Conservation (phyloP, 2,113 vertebrate genomes). For the Azemiops feae region DNA sequence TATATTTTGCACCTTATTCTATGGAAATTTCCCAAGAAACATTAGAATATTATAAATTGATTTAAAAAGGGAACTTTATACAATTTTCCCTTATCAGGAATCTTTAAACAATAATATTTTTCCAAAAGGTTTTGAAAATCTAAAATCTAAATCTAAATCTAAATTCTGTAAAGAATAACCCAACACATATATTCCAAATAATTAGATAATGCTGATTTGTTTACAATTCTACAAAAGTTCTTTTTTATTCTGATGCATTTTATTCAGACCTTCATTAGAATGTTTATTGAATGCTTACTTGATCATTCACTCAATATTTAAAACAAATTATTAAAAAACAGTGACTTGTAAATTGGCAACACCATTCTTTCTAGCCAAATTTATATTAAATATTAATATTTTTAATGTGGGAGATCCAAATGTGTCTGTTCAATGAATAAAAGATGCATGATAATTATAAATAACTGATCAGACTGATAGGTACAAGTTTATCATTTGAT, state of each 20-base stretch:
- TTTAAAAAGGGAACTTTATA: neutral
- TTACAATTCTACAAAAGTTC: conserved; percentile 43
- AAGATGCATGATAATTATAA: neutral
- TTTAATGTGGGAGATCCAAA: neutral
- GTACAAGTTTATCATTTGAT: conserved; percentile 55
- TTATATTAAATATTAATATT: neutral
- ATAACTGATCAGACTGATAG: neutral
- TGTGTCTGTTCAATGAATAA: neutral
- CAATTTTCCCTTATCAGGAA: neutral
- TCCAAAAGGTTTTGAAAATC: neutral
- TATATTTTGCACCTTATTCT: neutral
- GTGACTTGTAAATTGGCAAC: neutral
- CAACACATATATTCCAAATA: conserved; percentile 6
- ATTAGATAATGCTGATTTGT: conserved; percentile 50
- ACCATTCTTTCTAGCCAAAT: neutral
- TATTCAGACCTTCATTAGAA: neutral
- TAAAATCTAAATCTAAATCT: conserved; percentile 18
- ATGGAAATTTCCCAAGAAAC: neutral
- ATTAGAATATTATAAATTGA: neutral
- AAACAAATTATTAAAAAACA: neutral
- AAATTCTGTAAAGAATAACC: conserved; percentile 53
- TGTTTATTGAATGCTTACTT: neutral
- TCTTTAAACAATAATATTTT: neutral
- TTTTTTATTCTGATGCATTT: conserved; percentile 25
- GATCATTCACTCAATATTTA: neutral